These are phyloP conservation scores for Zaprionus ornatus DNA, from an alignment of 1,140 invertebrate species.

Conservation along the genomic window DNA sequence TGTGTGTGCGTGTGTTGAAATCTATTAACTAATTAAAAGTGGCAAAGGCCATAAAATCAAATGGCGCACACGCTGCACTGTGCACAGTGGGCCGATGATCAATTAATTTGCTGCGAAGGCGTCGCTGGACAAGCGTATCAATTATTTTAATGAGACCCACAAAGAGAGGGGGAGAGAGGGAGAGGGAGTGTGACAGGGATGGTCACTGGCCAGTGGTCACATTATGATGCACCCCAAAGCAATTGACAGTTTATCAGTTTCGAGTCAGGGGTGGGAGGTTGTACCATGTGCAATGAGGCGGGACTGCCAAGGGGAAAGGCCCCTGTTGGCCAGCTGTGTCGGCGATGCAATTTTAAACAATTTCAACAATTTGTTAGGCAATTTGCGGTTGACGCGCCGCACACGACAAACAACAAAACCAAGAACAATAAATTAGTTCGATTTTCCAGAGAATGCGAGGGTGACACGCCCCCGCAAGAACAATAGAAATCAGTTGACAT, in stretches of 20 bases:
- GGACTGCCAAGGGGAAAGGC: conserved; percentile 50
- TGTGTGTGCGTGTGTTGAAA: conserved; percentile 33
- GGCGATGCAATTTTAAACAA: conserved; percentile 75
- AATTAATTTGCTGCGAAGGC: conserved; percentile 72
- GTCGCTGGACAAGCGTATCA: conserved; percentile 76
- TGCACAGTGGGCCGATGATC: conserved; percentile 37
- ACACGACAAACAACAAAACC: conserved; percentile 50
- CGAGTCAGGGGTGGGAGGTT: background rate
- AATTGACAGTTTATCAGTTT: conserved; percentile 52
- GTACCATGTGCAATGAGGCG: conserved; percentile 65
- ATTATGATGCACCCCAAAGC: conserved; percentile 68
- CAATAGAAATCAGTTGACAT: conserved; percentile 41
- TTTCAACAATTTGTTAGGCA: conserved; percentile 72
- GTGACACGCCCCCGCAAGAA: conserved; percentile 26
- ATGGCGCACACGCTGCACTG: conserved; percentile 41
- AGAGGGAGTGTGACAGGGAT: background rate
- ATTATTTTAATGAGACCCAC: conserved; percentile 72
- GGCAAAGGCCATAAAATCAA: conserved; percentile 66
- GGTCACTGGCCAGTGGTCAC: conserved; percentile 55
- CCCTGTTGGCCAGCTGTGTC: conserved; percentile 10
- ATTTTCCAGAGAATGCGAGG: conserved; percentile 16
- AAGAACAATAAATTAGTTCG: conserved; percentile 67
- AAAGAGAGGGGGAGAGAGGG: background rate
- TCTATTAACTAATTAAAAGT: conserved; percentile 80
- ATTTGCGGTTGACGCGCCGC: conserved; percentile 68